Evolutionary conservation across 2,113 vertebrate species (phyloP).

Genomic region (Hydrolagus affinis): DNA sequence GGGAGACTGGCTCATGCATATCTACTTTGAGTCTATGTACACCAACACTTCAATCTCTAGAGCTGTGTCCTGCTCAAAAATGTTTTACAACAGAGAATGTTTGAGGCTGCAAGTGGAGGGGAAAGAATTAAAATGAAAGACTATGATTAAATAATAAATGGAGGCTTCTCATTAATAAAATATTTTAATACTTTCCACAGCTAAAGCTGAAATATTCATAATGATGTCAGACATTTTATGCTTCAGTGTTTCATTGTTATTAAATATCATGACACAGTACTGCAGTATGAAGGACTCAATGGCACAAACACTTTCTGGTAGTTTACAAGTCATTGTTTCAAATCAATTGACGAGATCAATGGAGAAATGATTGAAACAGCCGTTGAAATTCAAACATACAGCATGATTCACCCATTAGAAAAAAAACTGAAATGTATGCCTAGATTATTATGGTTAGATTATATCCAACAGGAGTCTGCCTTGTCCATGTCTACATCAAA

Average conservation of each 20-base stretch:
- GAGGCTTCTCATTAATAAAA: not conserved
- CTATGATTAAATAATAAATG: not conserved
- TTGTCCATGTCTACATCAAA: not conserved
- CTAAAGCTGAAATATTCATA: not conserved
- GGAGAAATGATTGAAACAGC: not conserved
- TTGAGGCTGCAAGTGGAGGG: constrained; percentile 2
- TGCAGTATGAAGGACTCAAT: not conserved
- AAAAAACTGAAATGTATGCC: not conserved
- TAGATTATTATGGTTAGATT: not conserved
- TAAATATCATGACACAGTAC: not conserved
- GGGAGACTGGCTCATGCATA: not conserved
- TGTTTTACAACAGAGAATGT: not conserved
- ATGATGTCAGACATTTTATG: too few species aligned
- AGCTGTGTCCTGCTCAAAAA: not conserved
- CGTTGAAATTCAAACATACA: not conserved
- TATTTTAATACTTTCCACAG: not conserved
- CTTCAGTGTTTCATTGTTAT: too few species aligned
- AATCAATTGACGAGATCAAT: not conserved
- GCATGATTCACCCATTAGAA: not conserved
- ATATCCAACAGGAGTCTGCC: not conserved
- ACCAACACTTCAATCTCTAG: not conserved
- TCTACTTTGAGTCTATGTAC: not conserved
- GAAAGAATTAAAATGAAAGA: not conserved
- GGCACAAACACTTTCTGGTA: not conserved
- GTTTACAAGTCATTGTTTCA: not conserved